Evolutionary conservation across 2,113 vertebrate species (phyloP), one percentile per base, ranked within the genome.

Genomic region (Mobula birostris): DNA sequence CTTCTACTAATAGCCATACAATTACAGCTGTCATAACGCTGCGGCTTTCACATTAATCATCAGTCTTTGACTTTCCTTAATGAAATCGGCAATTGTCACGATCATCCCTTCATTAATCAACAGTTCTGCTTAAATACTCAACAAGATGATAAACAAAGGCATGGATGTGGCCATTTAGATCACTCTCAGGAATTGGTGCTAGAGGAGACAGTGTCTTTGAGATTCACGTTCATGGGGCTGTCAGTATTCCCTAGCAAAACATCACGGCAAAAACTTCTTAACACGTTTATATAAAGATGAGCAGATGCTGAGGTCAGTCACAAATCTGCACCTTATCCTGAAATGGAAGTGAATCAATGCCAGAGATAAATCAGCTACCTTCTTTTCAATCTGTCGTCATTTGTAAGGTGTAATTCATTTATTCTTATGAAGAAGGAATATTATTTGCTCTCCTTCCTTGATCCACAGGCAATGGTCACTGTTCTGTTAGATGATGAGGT

Each of bases 1-100:
- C 85, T 90, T 90, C 40, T 66, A 90, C 85, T 90, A 68, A 90
- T 90, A 63, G 85, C 15, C 61, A 90, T 8, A 90, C 61, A 90
- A 90, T 90, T 90, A 66, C 29, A 90, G 85, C 61, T 90, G 32
- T 90, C 85, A 90, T 90, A 90, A 66, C 17, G 61, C 85, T 90
- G 58, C 2, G 14, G 7, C n/a, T 68, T 90, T 90, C 63, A 88
- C 85, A 90, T 32, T 90, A 90, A 90, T 90, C n/a, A 90, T 32
- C 14, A 66, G 61, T 19, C 61, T 90, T 12, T 14, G 14, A 27
- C 29, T 88, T 88, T 88, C 58, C 85, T 90, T 68, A 32, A 66
- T 19, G 85, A 66, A 88, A 90, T 88, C 61, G 36, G 83, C 29
- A 88, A 66, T 68, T 90, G 85, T 90, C n/a, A 68, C 68, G 85